Evolutionary conservation across 2,888 invertebrate genomes (phyloP), one percentile per base, ranked within the genome.

Genomic region (Nasonovia ribisnigri): DNA sequence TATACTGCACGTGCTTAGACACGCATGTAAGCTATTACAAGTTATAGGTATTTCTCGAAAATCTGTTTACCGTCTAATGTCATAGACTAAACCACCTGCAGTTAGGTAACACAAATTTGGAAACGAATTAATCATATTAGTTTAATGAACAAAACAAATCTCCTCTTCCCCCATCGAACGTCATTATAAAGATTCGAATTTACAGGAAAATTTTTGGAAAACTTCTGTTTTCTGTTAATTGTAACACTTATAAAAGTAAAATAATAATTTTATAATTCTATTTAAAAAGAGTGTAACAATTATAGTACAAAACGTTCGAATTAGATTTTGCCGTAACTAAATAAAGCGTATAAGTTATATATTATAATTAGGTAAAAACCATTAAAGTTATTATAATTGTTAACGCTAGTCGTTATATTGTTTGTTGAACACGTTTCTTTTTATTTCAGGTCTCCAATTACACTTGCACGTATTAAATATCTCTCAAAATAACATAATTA

Each of bases 191-290:
- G 26, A 67, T 67, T 16, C 6, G 16, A 67, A 36, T 67, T 67
- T 16, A 36, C 16, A 0, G 1, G 20, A 77, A 20, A 1, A 2
- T 20, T 67, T n/a, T 67, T 4, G 13, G n/a, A n/a, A n/a, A n/a
- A n/a, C 20, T 20, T 6, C 6, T 20, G 20, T 77, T 36, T 2
- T 16, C 20, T 20, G 6, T 77, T 6, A 20, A 16, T 5, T 36
- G 36, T 36, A 36, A n/a, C n/a, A n/a, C n/a, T n/a, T n/a, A n/a
- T n/a, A n/a, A n/a, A n/a, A n/a, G n/a, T n/a, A n/a, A n/a, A n/a
- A n/a, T n/a, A n/a, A n/a, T 0, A 0, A 6, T 0, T 36, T 67
- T 36, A 36, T 36, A 5, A 5, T 36, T 29, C 36, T n/a, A 5
- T 26, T 36, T 6, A 36, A 77, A 20, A 77, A 77, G 20, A 36